phyloP scores from a whole-genome alignment of 2,888 invertebrate species.

The Halocaridina rubra region DNA sequence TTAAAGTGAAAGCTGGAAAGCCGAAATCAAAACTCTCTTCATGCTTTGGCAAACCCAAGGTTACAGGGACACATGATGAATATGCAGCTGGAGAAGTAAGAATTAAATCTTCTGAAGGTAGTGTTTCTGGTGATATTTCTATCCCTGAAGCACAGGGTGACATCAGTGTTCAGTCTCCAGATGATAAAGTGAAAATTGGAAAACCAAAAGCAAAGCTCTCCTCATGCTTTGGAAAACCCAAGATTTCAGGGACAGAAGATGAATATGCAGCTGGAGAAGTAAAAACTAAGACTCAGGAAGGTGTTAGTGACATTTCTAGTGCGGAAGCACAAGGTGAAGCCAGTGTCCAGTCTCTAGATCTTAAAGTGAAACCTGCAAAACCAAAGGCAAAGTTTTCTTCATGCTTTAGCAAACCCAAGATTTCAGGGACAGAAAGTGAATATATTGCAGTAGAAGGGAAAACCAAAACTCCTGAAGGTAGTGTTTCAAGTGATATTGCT shows the following conservation, averaged over 20 bases:
- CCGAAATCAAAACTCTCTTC: slow-evolving; percentile 32
- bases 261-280: slow-evolving; percentile 19
- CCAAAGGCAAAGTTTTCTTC: neutral
- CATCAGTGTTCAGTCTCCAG: neutral
- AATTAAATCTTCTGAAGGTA: slow-evolving; percentile 15
- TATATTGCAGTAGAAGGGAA: too few species aligned
- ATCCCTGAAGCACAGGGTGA: neutral
- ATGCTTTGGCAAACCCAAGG: slow-evolving; percentile 45
- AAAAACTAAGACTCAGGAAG: neutral
- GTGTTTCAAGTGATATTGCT: neutral
- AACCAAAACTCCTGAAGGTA: neutral
- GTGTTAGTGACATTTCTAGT: neutral
- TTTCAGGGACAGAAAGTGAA: neutral
- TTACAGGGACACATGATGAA: neutral
- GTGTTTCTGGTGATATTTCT: neutral
- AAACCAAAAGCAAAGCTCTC: neutral
- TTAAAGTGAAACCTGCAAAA: neutral
- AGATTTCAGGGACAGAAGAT: neutral
- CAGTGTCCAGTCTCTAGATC: too few species aligned
- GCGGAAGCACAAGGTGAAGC: neutral
- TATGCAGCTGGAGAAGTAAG: slow-evolving; percentile 12
- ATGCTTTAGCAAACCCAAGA: neutral
- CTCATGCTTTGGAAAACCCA: neutral
- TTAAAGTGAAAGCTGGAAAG: neutral
- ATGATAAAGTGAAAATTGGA: neutral